Base-by-base conservation (phyloP, 2,113 vertebrate genomes). In the Pelobates fuscus region DNA sequence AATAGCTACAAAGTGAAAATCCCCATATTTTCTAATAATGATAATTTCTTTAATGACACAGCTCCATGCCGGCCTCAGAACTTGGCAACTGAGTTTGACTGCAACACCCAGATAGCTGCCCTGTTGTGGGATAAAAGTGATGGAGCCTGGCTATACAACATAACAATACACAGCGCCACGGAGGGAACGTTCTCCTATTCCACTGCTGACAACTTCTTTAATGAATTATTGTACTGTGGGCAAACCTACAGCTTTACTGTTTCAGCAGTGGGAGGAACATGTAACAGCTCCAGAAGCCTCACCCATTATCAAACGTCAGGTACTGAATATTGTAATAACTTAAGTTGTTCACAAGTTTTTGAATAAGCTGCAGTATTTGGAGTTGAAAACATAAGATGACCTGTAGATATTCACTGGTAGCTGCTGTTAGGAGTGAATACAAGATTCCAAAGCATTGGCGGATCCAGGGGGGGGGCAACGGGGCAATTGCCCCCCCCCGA, bases 201-300 rank as follows among this genome's bases (percentile, higher is more conserved):
- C n/a, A 70, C 69, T 27, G 10, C 21, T 20, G 21, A 14, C 26
- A 27, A 26, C 15, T 60, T 21, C 69, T 71, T 61, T 14, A 26
- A 24, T 14, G 14, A 71, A 27, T 54, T 21, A 27, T 43, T 71
- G 43, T 26, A 21, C 14, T 71, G 69, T 46, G 41, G 69, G 2
- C 37, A 60, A 24, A 61, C 23, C 3, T 71, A 71, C 8, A 37
- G 57, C 10, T 71, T 71, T 61, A 29, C 55, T 46, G 57, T 71
- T 14, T 18, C 29, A 37, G 69, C 69, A 20, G 44, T 61, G 20
- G 57, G 69, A 20, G 18, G 17, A 29, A 60, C 24, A 2, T 71
- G 69, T 21, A 71, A 71, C 41, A 61, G 69, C n/a, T 71, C 69
- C 2, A 61, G 21, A 21, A 70, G 69, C 58, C 57, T 60, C 18